Evolutionary conservation across 2,113 vertebrate genomes (phyloP).

Genomic region (Mellivora capensis): DNA sequence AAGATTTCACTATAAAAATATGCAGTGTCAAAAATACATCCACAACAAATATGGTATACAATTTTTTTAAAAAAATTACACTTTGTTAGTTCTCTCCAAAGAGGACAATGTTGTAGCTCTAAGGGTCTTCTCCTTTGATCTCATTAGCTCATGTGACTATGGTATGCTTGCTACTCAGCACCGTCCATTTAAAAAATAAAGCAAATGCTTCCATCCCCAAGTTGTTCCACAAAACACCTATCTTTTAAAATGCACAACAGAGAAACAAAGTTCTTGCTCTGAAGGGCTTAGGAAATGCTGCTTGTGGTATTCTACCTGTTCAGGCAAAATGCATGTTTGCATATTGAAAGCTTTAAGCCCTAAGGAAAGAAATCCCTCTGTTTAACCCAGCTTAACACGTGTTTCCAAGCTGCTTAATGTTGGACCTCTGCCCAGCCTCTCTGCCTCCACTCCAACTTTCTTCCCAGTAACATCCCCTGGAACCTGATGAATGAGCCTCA

Average conservation of each 20-base stretch:
- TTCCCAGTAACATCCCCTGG: rapidly evolving
- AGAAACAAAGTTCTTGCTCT: background rate
- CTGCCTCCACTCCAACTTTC: background rate
- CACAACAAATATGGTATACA: background rate
- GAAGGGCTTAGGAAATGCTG: background rate
- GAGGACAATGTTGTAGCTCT: background rate
- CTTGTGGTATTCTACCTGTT: background rate
- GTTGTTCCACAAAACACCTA: background rate
- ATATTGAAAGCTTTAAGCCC: background rate
- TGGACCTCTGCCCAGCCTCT: background rate
- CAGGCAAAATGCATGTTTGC: background rate
- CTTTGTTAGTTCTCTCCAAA: background rate
- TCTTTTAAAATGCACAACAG: background rate
- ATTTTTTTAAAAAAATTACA: background rate
- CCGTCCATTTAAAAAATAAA: background rate
- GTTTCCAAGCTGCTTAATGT: background rate
- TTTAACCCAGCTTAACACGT: background rate
- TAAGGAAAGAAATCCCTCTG: background rate
- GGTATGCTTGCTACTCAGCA: background rate
- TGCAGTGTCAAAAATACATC: background rate
- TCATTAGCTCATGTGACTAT: background rate
- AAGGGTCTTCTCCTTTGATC: background rate
- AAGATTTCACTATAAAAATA: background rate
- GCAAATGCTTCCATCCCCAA: background rate
- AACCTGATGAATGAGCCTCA: rapidly evolving